Evolutionary conservation across 2,113 vertebrate species (phyloP).

Genomic region (Loxodonta africana): DNA sequence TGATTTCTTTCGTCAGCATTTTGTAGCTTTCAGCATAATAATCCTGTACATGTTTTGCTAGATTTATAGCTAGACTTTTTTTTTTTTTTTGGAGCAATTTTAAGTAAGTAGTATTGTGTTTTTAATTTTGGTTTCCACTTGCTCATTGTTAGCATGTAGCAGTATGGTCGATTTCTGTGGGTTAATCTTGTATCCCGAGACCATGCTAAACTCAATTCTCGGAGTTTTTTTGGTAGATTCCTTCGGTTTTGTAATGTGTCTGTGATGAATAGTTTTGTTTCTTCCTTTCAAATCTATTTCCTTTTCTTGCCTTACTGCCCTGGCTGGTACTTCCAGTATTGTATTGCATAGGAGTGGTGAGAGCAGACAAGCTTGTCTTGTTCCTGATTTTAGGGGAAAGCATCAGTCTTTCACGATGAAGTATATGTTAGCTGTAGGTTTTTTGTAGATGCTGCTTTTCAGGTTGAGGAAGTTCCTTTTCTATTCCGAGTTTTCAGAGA

Average conservation of each 20-base stretch:
- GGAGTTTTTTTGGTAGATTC: background rate
- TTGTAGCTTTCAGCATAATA: background rate
- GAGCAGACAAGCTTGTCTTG: background rate
- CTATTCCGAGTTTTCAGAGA: background rate
- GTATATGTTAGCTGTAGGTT: slow-evolving; percentile 28
- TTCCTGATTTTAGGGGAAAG: background rate
- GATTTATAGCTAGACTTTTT: slow-evolving; percentile 20
- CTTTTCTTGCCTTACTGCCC: slow-evolving; percentile 56
- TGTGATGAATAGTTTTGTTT: slow-evolving; percentile 24
- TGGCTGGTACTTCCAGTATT: background rate
- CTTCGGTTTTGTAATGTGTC: background rate
- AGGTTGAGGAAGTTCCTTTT: background rate
- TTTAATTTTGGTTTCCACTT: slow-evolving; percentile 63
- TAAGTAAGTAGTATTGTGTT: slow-evolving; percentile 25
- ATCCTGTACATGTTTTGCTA: background rate
- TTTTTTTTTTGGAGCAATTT: slow-evolving; percentile 9
- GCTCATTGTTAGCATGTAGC: slow-evolving; percentile 16
- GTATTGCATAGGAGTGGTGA: slow-evolving; percentile 1
- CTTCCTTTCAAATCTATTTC: slow-evolving; percentile 43
- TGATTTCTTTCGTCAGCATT: slow-evolving; percentile 54
- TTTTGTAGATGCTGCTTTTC: background rate
- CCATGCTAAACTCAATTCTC: slow-evolving; percentile 32
- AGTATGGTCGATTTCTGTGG: slow-evolving; percentile 36
- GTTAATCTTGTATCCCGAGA: background rate
- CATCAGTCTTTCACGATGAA: background rate